These are phyloP conservation scores for Pomacea maculata DNA, from an alignment of 1,140 invertebrate species.

Conservation along the genomic window DNA sequence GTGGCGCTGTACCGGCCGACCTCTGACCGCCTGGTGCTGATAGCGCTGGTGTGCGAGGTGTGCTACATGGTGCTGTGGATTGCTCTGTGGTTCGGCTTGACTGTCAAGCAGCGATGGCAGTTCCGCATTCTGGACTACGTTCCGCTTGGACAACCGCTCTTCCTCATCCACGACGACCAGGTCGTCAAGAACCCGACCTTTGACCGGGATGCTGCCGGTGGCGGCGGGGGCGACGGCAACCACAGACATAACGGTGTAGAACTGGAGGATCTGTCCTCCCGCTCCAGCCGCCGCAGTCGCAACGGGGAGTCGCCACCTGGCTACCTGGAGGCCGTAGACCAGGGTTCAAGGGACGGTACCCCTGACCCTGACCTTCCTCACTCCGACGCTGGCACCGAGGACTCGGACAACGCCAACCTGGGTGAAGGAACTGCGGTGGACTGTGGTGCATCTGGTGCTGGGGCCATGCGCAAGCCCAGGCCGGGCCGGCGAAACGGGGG, in stretches of 20 bases:
- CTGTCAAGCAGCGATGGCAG: constrained; percentile 55
- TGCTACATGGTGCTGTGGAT: constrained; percentile 54
- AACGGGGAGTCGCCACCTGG: constrained; percentile 24
- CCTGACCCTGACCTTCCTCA: constrained; percentile 29
- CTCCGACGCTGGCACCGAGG: constrained; percentile 34
- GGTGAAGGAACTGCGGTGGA: constrained; percentile 33
- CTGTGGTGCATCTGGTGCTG: constrained; percentile 19
- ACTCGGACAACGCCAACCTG: constrained; percentile 30
- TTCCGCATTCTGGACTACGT: constrained; percentile 55
- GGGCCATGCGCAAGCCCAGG: constrained; percentile 28
- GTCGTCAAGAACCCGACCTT: constrained; percentile 39
- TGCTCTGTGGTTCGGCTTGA: constrained; percentile 52
- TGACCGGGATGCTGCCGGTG: constrained; percentile 15
- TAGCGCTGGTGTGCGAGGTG: constrained; percentile 49
- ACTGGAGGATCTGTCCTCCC: neutral
- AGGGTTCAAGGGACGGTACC: constrained; percentile 3
- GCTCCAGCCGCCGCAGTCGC: constrained; percentile 5
- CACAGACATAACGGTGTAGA: constrained; percentile 9
- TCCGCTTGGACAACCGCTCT: constrained; percentile 41
- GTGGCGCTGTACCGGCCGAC: constrained; percentile 47
- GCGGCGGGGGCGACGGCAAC: neutral
- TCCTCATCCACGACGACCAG: constrained; percentile 40
- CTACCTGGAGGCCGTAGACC: constrained; percentile 25
- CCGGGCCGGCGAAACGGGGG: constrained; percentile 33
- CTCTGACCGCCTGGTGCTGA: constrained; percentile 40